These are phyloP conservation scores for Porites rus DNA, from an alignment of 92 coral and sea anemone genomes.

Conservation along the genomic window DNA sequence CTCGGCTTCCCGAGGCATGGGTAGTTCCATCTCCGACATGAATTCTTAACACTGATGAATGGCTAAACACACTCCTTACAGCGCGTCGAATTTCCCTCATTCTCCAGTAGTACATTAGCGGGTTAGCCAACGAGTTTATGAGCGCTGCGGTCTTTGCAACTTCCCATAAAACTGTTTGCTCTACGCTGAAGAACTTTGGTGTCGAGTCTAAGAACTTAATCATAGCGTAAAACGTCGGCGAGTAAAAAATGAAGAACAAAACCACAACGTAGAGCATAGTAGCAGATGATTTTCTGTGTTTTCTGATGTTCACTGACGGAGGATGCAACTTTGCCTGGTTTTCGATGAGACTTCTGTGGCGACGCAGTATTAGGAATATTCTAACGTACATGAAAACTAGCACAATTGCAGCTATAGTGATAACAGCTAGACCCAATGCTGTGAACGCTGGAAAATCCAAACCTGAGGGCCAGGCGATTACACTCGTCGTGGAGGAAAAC, in stretches of 20 bases:
- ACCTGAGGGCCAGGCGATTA: conserved; percentile 32
- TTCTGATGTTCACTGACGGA: conserved; percentile 12
- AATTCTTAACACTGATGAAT: conserved; percentile 1
- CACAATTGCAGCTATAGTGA: neutral
- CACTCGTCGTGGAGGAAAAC: conserved; percentile 1
- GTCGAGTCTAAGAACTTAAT: neutral
- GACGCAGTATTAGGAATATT: conserved; percentile 29
- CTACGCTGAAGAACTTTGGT: neutral
- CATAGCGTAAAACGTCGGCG: conserved; percentile 36
- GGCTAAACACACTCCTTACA: conserved; percentile 4
- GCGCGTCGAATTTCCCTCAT: conserved; percentile 43
- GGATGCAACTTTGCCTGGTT: conserved; percentile 28
- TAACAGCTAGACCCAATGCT: neutral
- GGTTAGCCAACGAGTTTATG: conserved; percentile 23
- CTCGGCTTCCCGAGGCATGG: conserved; percentile 32
- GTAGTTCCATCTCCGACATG: conserved; percentile 29
- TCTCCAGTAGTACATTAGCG: conserved; percentile 39
- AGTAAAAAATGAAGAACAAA: conserved; percentile 28
- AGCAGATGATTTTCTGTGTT: conserved; percentile 32
- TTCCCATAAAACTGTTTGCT: conserved; percentile 28
- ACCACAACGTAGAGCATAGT: conserved; percentile 36
- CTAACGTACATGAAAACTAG: conserved; percentile 23
- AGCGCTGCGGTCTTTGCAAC: conserved; percentile 29
- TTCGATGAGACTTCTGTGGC: conserved; percentile 13
- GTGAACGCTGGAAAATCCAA: neutral